Percentiles rank a stretch among this genome's conserved stretches.
These are phyloP conservation scores for Microctonus brassicae DNA, from an alignment of 2,888 invertebrate genomes.

Conservation along the genomic window DNA sequence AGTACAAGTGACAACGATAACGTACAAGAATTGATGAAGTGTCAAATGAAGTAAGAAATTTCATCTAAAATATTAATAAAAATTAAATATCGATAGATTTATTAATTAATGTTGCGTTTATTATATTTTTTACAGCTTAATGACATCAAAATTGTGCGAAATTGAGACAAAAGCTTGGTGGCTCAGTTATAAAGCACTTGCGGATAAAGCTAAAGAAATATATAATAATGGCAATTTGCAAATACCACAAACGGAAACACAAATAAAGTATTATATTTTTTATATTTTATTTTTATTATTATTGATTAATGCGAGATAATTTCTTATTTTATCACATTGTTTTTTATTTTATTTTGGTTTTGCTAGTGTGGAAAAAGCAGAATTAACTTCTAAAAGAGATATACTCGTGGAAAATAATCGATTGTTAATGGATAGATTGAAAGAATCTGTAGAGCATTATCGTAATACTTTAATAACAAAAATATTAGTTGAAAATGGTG, in stretches of 20 bases:
- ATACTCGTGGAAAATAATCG: conserved; percentile 58
- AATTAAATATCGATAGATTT: neutral
- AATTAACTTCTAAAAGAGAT: conserved; percentile 55
- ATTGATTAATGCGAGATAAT: neutral
- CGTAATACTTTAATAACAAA: conserved; percentile 54
- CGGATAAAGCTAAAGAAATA: conserved; percentile 47
- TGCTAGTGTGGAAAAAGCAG: conserved; percentile 55
- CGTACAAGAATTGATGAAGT: conserved; percentile 49
- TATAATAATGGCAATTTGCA: conserved; percentile 49
- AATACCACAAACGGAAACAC: conserved; percentile 49
- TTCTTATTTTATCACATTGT: conserved; percentile 23
- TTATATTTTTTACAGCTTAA: conserved; percentile 50
- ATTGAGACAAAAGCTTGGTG: conserved; percentile 49
- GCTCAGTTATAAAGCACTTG: conserved; percentile 42
- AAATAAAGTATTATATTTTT: conserved; percentile 49
- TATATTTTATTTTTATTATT: neutral
- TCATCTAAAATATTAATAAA: neutral
- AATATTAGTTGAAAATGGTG: conserved; percentile 56
- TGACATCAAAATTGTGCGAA: conserved; percentile 50
- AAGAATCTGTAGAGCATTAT: conserved; percentile 51
- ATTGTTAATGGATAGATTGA: conserved; percentile 53
- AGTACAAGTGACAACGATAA: conserved; percentile 49
- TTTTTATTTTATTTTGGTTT: conserved; percentile 2
- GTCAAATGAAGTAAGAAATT: conserved; percentile 50
- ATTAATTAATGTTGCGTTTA: conserved; percentile 27